Evolutionary conservation across 1,140 invertebrate genomes (phyloP), one percentile per base, ranked within the genome.

Genomic region (Coptotermes formosanus): DNA sequence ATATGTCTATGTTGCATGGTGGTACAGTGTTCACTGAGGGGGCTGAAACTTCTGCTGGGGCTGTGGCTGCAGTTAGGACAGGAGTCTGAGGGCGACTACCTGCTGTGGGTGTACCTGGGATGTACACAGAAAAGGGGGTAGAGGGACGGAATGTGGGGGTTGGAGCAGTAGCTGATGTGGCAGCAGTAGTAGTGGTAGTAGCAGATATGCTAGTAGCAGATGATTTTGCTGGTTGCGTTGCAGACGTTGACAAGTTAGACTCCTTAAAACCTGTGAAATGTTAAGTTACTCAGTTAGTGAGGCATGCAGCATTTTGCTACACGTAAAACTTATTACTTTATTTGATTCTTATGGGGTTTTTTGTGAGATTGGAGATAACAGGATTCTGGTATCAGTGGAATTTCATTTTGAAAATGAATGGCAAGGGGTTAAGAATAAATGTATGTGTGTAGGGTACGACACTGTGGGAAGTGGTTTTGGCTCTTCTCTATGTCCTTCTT

Each of bases 221-320:
- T 82, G n/a, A 43, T 44, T 44, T 45, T 23, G 82, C 19, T 44
- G 82, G 32, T 82, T 38, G 48, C 3, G 19, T 64, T 45, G 48
- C n/a, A 23, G 85, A 44, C 38, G 85, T 44, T 38, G 52, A 69
- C 59, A 86, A 84, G 86, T 82, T 86, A 86, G 55, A 48, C 86
- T 86, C 86, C 86, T 86, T 81, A 43, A 86, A 81, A 84, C 86
- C 86, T 86, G 86, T 86, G 82, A 30, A 75, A 75, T 75, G 64
- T 75, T 75, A 30, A 75, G 64, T 75, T 75, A 75, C 25, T 75
- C 25, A 25, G 59, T 64, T 64, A 64, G 64, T 30, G n/a, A 75
- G 16, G 64, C n/a, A n/a, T n/a, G 64, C 64, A n/a, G 7, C 64
- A 75, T 75, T 75, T 30, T 14, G 30, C n/a, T 75, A 75, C 25